Evolutionary conservation across 2,888 invertebrate genomes (phyloP).

Genomic region (Synergus umbraculus): DNA sequence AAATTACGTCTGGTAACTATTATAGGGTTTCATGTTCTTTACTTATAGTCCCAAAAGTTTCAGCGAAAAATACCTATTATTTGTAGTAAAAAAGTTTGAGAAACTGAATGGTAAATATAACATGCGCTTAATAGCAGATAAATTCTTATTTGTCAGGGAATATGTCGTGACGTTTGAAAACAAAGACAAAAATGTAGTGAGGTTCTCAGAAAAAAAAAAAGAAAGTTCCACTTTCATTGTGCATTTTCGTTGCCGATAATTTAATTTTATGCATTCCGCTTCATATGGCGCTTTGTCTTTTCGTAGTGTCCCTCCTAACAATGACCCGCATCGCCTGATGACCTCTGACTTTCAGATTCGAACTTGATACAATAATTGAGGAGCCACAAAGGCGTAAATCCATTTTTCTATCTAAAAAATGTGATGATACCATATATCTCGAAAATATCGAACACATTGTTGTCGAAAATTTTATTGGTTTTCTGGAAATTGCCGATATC

Average conservation of each 20-base stretch:
- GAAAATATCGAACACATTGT: too few species aligned
- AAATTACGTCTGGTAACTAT: too few species aligned
- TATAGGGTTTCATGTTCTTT: too few species aligned
- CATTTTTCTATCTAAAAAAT: too few species aligned
- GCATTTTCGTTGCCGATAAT: neutral
- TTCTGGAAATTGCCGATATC: too few species aligned
- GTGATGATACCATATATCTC: too few species aligned
- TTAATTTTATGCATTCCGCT: slow-evolving; percentile 18
- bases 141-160: neutral
- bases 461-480: too few species aligned
- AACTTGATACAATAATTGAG: neutral
- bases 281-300: slow-evolving; percentile 3
- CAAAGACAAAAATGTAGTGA: slow-evolving; percentile 16
- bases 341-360: slow-evolving; percentile 11
- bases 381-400: too few species aligned
- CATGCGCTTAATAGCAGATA: neutral
- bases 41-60: too few species aligned
- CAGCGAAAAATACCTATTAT: too few species aligned
- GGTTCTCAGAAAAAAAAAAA: neutral
- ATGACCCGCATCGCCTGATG: slow-evolving; percentile 8
- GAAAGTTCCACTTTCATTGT: neutral
- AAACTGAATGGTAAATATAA: too few species aligned
- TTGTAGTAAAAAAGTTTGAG: too few species aligned
- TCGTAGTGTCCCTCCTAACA: neutral
- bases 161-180: neutral